phyloP scores from a whole-genome alignment of 2,113 vertebrate species.

The Nansenia antarctica region DNA sequence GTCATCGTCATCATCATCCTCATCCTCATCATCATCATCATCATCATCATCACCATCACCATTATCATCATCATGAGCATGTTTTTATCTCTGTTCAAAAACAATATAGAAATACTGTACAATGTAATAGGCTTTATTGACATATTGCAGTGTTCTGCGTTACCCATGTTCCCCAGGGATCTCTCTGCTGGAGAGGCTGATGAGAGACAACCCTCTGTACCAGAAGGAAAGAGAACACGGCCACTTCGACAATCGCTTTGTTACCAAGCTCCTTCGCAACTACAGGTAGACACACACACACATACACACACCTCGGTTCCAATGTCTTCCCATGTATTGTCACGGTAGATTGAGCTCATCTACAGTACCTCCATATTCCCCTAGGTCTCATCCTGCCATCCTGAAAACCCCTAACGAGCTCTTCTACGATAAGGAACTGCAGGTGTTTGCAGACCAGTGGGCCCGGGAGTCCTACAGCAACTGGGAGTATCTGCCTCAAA shows the following conservation, averaged over 20 bases:
- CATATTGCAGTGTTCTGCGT: too few species aligned
- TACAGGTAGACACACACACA: slow-evolving; percentile 80
- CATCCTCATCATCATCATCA: too few species aligned
- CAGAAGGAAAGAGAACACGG: slow-evolving; percentile 57
- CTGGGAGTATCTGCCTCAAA: slow-evolving; percentile 82
- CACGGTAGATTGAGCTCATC: background rate
- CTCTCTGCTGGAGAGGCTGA: slow-evolving; percentile 90
- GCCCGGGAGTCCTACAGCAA: slow-evolving; percentile 77
- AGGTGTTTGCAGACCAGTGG: slow-evolving; percentile 65
- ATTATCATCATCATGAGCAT: too few species aligned
- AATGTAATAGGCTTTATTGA: too few species aligned
- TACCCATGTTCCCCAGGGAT: slow-evolving; percentile 70
- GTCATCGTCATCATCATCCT: too few species aligned
- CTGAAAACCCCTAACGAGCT: slow-evolving; percentile 84
- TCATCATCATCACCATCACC: too few species aligned
- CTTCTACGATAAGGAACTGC: slow-evolving; percentile 87
- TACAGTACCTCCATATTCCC: background rate
- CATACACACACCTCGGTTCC: too few species aligned
- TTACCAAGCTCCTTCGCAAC: slow-evolving; percentile 91
- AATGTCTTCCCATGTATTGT: background rate
- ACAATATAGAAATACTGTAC: too few species aligned
- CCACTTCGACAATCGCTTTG: slow-evolving; percentile 77
- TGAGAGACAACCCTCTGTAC: slow-evolving; percentile 81
- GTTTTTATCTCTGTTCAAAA: too few species aligned
- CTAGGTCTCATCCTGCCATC: slow-evolving; percentile 88